Conservation (phyloP, 2,888 invertebrate genomes). For the Charanyca ferruginea region DNA sequence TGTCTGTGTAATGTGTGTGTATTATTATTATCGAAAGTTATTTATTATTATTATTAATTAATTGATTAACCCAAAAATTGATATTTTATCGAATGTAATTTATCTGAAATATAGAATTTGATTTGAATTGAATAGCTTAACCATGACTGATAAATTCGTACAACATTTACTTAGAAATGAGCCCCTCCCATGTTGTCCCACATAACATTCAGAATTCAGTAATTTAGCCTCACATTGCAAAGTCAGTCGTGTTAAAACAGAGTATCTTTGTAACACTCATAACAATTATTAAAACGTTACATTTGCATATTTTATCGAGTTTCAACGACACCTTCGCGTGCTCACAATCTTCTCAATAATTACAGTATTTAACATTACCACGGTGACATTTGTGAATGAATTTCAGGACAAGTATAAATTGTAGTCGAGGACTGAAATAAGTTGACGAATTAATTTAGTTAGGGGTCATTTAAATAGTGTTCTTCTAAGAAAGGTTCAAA, state of each 20-base stretch:
- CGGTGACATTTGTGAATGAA: constrained; percentile 46
- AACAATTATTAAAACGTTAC: constrained; percentile 46
- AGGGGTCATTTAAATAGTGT: constrained; percentile 2
- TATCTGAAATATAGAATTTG: too few relatives aligned
- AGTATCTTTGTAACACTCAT: constrained; percentile 15
- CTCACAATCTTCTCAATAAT: constrained; percentile 46
- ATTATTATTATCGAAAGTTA: too few relatives aligned
- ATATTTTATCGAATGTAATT: too few relatives aligned
- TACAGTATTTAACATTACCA: constrained; percentile 35
- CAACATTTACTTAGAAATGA: too few relatives aligned
- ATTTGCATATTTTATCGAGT: constrained; percentile 55
- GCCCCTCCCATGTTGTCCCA: not conserved
- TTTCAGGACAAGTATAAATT: constrained; percentile 6
- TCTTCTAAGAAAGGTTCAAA: constrained; percentile 33
- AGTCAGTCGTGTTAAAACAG: not conserved
- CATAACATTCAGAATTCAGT: constrained; percentile 13
- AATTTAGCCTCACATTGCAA: not conserved
- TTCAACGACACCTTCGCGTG: constrained; percentile 58
- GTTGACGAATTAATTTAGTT: constrained; percentile 23
- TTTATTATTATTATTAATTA: too few relatives aligned
- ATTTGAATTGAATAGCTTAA: too few relatives aligned
- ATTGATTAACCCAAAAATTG: too few relatives aligned
- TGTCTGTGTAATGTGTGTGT: too few relatives aligned
- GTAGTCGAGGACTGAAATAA: constrained; percentile 5
- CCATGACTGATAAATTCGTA: too few relatives aligned